Evolutionary conservation across 2,888 invertebrate genomes (phyloP), one percentile per base, ranked within the genome.

Genomic region (Eupithecia dodoneata): DNA sequence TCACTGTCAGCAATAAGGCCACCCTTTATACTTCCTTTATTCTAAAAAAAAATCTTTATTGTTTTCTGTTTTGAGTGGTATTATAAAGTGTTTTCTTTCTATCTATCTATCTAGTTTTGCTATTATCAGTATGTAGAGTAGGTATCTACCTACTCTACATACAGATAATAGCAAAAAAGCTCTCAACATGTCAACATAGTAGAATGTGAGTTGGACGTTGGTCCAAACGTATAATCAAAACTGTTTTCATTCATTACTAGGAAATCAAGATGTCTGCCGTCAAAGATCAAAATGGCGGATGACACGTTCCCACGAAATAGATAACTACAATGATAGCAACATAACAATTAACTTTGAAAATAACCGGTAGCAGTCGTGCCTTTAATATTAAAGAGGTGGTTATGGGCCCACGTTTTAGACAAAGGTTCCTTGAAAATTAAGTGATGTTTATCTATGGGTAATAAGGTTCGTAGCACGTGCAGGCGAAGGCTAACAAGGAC

Each of bases 291-390:
- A 91, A 92, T 92, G 92, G 93, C 93, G 90, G 91, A 79, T 79
- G 76, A 91, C 82, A 81, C 84, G 85, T 94, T 94, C 94, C 91
- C 94, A 94, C 94, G 93, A 94, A 94, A 88, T 90, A 92, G 93
- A 94, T 93, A 87, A 89, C 87, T 89, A 87, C 85, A 86, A 85
- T 85, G 93, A 94, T 94, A 93, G 89, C 86, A 78, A 83, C 87
- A 87, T 85, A 92, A 94, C 93, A 94, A 94, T 94, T 94, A 94
- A 94, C 92, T 91, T 91, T 90, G 89, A 91, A 90, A 92, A 90
- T 87, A 91, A 93, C 93, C 93, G 92, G 94, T 94, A 94, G 94
- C 94, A 89, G 87, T 90, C 93, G 92, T 93, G 93, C 91, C 86
- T 88, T 88, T 92, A 92, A 93, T 94, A 90, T 90, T 92, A 93